Percentiles rank a stretch among this genome's conserved stretches.
Conservation (phyloP, 2,888 invertebrate species). For the Tanytarsus gracilentus region DNA sequence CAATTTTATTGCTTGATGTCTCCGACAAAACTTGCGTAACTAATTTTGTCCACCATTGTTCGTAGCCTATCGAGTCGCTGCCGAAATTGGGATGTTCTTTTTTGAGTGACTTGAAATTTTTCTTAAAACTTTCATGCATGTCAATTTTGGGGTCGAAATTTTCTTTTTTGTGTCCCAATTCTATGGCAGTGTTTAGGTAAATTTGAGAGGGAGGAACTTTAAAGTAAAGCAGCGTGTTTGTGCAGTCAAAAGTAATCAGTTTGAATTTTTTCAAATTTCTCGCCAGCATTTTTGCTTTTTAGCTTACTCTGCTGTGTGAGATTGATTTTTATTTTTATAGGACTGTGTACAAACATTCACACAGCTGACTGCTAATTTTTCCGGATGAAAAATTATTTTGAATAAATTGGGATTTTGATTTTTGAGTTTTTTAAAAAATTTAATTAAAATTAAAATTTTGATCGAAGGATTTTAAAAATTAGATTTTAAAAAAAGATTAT, state of each 20-base stretch:
- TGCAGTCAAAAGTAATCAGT: slow-evolving; percentile 79
- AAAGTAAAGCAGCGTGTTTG: slow-evolving; percentile 74
- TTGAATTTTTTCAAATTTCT: slow-evolving; percentile 38
- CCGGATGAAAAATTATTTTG: too few species aligned
- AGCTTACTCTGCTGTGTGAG: too few species aligned
- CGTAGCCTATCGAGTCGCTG: slow-evolving; percentile 56
- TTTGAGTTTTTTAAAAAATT: too few species aligned
- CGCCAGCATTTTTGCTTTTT: slow-evolving; percentile 22
- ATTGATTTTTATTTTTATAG: too few species aligned
- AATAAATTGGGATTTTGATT: too few species aligned
- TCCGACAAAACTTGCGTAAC: slow-evolving; percentile 37
- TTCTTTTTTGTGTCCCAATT: slow-evolving; percentile 48
- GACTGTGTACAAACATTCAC: too few species aligned
- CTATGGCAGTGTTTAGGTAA: slow-evolving; percentile 59
- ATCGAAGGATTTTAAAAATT: too few species aligned
- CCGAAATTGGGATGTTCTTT: slow-evolving; percentile 73
- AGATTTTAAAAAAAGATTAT: too few species aligned
- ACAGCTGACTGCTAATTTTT: too few species aligned
- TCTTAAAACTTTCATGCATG: slow-evolving; percentile 51
- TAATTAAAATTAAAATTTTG: too few species aligned
- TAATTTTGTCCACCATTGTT: slow-evolving; percentile 67
- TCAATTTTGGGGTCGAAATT: slow-evolving; percentile 43
- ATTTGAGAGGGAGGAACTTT: slow-evolving; percentile 54
- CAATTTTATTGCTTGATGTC: slow-evolving; percentile 32
- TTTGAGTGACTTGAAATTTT: slow-evolving; percentile 54